A percentile compares a stretch with the other conserved stretches of the same genome.
Conservation (phyloP, 2,888 invertebrate genomes). For the Xanthorhoe spadicearia region DNA sequence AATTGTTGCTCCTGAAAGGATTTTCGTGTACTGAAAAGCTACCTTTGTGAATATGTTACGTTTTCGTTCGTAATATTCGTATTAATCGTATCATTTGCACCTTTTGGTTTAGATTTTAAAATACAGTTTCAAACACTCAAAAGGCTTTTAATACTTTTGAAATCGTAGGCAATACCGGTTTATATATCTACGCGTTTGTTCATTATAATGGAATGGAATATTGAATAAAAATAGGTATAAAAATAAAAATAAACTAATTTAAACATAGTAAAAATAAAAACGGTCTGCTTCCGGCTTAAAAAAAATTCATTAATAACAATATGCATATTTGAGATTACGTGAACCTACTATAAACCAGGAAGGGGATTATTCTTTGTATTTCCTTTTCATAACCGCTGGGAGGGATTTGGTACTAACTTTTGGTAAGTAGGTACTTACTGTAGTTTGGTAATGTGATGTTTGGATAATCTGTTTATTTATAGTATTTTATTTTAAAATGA, state of each 20-base stretch:
- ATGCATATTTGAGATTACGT: constrained; percentile 23
- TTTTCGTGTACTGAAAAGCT: constrained; percentile 23
- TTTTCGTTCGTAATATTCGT: not conserved
- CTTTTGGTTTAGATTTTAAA: not conserved
- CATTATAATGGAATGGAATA: too few species aligned
- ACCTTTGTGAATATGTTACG: not conserved
- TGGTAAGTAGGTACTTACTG: not conserved
- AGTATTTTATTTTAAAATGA: not conserved
- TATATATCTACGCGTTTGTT: too few species aligned
- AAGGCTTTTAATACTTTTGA: not conserved
- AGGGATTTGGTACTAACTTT: constrained; percentile 10
- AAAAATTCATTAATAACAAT: constrained; percentile 21
- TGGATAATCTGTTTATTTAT: not conserved
- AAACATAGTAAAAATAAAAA: not conserved
- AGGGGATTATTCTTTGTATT: constrained; percentile 25
- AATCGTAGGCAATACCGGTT: too few species aligned
- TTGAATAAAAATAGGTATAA: too few species aligned
- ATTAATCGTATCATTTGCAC: constrained; percentile 1
- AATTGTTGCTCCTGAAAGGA: constrained; percentile 19
- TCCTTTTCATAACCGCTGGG: constrained; percentile 16
- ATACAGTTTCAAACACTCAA: not conserved
- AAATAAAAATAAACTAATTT: not conserved
- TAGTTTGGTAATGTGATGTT: constrained; percentile 5
- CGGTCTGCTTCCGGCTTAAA: constrained; percentile 2
- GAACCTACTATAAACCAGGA: constrained; percentile 14